Evolutionary conservation across 2,888 invertebrate species (phyloP).

Genomic region (Anaspis maculata): DNA sequence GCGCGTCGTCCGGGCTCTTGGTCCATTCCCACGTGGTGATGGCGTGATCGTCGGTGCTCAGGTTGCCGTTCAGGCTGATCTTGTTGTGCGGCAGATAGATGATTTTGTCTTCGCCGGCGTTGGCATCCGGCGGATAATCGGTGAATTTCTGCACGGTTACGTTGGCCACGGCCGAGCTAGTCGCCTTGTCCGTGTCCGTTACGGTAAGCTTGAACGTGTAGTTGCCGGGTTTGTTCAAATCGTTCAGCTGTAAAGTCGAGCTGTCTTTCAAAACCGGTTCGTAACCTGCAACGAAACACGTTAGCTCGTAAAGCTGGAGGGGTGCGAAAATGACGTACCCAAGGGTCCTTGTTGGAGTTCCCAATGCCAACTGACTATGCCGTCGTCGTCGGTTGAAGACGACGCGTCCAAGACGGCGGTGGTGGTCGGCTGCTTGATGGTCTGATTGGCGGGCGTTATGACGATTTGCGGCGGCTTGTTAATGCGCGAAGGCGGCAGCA

Average conservation of each 20-base stretch:
- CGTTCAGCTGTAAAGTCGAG: conserved; percentile 75
- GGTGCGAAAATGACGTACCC: conserved; percentile 21
- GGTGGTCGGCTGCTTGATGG: conserved; percentile 82
- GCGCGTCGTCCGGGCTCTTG: conserved; percentile 76
- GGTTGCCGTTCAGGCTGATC: conserved; percentile 79
- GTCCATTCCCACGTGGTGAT: conserved; percentile 96
- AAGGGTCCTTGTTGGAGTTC: conserved; percentile 82
- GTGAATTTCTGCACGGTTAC: conserved; percentile 84
- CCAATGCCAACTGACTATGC: conserved; percentile 86
- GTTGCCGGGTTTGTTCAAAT: conserved; percentile 78
- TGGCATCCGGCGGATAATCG: conserved; percentile 93
- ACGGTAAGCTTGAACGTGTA: conserved; percentile 87
- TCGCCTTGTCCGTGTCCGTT: conserved; percentile 81
- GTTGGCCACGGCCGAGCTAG: conserved; percentile 78
- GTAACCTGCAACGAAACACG: conserved; percentile 49
- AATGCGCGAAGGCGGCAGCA: conserved; percentile 71
- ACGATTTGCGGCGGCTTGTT: conserved; percentile 80
- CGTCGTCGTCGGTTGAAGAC: conserved; percentile 61
- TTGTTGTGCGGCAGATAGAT: conserved; percentile 83
- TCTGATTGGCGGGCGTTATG: conserved; percentile 78
- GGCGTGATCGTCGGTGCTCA: conserved; percentile 88
- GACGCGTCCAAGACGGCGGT: conserved; percentile 83
- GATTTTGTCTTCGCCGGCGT: conserved; percentile 82
- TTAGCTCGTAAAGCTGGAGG: background rate
- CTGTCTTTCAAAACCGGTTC: conserved; percentile 71